phyloP scores from a whole-genome alignment of 2,113 vertebrate genomes.

The Cryptotis parvus region DNA sequence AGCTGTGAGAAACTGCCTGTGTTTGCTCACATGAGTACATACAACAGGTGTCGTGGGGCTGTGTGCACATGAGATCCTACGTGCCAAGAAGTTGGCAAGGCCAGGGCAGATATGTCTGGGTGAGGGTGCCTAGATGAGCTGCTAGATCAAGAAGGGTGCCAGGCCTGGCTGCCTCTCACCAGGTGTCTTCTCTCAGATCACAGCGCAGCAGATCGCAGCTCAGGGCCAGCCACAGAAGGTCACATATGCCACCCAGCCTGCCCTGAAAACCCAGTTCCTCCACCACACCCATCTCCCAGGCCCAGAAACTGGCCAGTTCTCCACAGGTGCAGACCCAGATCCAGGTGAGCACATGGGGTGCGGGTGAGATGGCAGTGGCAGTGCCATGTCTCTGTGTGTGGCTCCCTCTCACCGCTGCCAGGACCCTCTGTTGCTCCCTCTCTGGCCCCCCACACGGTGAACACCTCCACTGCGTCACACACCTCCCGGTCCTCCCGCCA shows the following conservation, averaged over 20 bases:
- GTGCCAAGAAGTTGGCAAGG: no score
- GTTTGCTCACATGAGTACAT: neutral
- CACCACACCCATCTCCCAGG: constrained; percentile 92
- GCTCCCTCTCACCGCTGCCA: no score
- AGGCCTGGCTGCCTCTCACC: neutral
- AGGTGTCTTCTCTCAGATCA: constrained; percentile 78
- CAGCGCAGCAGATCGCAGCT: constrained; percentile 91
- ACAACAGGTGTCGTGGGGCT: neutral
- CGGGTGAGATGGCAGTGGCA: no score
- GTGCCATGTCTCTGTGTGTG: no score
- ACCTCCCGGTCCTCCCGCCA: no score
- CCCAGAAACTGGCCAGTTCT: constrained; percentile 92
- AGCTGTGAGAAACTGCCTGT: neutral
- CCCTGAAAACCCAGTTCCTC: constrained; percentile 97
- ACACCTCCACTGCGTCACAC: no score
- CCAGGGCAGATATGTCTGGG: no score
- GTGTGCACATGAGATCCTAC: no score
- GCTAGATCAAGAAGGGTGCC: rapidly evolving
- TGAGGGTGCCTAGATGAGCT: neutral
- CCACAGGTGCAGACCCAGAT: constrained; percentile 95
- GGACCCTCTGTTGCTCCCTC: neutral
- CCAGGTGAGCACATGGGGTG: constrained; percentile 83
- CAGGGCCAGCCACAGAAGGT: constrained; percentile 95
- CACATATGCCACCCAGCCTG: constrained; percentile 92
- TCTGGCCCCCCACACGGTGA: neutral